Conservation (phyloP, 2,888 invertebrate species). For the Caenorhabditis angaria region DNA sequence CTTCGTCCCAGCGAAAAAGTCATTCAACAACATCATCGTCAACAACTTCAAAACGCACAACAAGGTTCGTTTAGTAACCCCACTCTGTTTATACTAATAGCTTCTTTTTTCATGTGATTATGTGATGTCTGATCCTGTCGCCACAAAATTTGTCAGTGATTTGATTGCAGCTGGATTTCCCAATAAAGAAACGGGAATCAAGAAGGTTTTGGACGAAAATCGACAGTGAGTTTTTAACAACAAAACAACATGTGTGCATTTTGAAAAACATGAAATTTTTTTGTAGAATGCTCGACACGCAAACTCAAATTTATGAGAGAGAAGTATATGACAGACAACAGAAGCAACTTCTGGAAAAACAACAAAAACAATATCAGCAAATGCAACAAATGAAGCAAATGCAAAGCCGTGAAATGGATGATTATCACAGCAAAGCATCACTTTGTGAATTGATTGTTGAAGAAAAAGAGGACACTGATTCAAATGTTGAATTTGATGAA, state of each 20-base stretch:
- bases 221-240: neutral
- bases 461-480: conserved; percentile 29
- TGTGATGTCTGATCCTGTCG: neutral
- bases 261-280: no score
- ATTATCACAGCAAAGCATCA: conserved; percentile 24
- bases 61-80: neutral
- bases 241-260: neutral
- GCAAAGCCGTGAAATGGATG: conserved; percentile 5
- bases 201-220: neutral
- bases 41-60: neutral
- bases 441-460: conserved; percentile 27
- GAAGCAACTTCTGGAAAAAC: neutral
- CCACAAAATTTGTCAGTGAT: neutral
- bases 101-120: neutral
- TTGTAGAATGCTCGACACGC: neutral
- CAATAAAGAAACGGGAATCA: neutral
- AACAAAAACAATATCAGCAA: neutral
- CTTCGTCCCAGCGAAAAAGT: neutral
- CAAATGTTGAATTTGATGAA: conserved; percentile 18
- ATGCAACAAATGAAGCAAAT: conserved; percentile 1
- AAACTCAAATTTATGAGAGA: no score
- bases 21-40: neutral
- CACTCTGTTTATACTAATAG: neutral
- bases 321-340: no score
- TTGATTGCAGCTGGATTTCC: neutral